Evolutionary conservation across 1,140 invertebrate species (phyloP), one percentile per base, ranked within the genome.

Genomic region (Megathymus violae): DNA sequence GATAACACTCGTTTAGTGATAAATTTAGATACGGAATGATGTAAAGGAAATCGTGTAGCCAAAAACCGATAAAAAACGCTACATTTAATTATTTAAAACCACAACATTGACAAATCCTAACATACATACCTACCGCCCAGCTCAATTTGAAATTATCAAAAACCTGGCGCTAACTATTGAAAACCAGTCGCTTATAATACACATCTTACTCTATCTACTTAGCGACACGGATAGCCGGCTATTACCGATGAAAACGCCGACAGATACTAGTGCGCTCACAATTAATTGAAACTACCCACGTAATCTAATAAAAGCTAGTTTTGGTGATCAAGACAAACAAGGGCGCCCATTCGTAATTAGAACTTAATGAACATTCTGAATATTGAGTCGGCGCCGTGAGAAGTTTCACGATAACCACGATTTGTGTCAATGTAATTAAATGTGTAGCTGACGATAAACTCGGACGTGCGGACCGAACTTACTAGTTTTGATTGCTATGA

Each of bases 391-490:
- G 79, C 82, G 84, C 84, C 88, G 86, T 89, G 88, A 91, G 88
- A 91, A 89, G 82, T 82, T 76, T 40, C 63, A 71, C 72, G 88
- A 91, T 91, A 91, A 87, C 78, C 74, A 83, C 76, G 84, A 90
- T 83, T 89, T 91, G 86, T 91, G 88, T 91, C 88, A 89, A 56
- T 79, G 85, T 89, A 91, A 89, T 91, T 91, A 91, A 91, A 91
- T 82, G 81, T 84, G 79, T 88, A 63, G 81, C 84, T 87, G 82
- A 80, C 82, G 88, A 90, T 89, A 85, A 88, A 78, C 74, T 78
- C 62, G 62, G 80, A 74, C 78, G 80, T 80, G 81, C 72, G 74
- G 75, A 82, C 76, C 75, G 75, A 80, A 77, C 71, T 78, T 80
- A 82, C 78, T 81, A 82, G 80, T 81, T 84, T 80, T 80, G 80